Percentiles rank a stretch among this genome's conserved stretches.
Evolutionary conservation across 2,888 invertebrate species (phyloP).

Genomic region (Bruchidius siliquastri): DNA sequence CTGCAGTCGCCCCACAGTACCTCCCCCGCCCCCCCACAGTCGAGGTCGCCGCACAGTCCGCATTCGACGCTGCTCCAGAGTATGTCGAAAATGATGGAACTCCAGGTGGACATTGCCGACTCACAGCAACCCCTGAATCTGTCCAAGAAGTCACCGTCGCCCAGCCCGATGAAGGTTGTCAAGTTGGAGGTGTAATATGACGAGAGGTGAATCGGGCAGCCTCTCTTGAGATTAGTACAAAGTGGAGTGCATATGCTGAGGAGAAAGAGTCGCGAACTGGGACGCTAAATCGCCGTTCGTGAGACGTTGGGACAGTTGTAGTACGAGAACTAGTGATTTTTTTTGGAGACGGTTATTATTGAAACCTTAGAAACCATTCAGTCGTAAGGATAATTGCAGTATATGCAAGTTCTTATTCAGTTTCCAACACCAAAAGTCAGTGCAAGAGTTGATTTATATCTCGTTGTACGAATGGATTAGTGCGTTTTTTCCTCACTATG

Average conservation of each 20-base stretch:
- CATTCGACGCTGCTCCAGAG: slow-evolving; percentile 44
- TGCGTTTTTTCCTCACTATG: too few species aligned
- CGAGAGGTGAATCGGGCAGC: slow-evolving; percentile 7
- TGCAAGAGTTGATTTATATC: too few species aligned
- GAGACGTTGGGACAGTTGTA: background rate
- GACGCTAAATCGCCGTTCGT: slow-evolving; percentile 13
- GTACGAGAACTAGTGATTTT: background rate
- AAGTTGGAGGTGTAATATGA: slow-evolving; percentile 41
- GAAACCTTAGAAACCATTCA: background rate
- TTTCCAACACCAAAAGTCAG: too few species aligned
- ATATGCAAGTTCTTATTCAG: too few species aligned
- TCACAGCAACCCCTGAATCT: slow-evolving; percentile 81
- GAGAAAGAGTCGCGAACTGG: background rate
- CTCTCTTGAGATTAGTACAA: slow-evolving; percentile 39
- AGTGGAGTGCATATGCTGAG: slow-evolving; percentile 34
- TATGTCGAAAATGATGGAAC: slow-evolving; percentile 58
- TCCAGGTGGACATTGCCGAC: slow-evolving; percentile 80
- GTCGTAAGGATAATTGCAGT: background rate
- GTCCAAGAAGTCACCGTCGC: slow-evolving; percentile 78
- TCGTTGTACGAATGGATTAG: background rate
- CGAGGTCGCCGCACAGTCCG: slow-evolving; percentile 44
- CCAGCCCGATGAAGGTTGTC: slow-evolving; percentile 55
- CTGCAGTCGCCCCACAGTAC: slow-evolving; percentile 48
- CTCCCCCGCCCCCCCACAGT: slow-evolving; percentile 43
- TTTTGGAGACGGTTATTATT: background rate